Conservation (phyloP, 2,113 vertebrate species). For the Eclectus roratus region DNA sequence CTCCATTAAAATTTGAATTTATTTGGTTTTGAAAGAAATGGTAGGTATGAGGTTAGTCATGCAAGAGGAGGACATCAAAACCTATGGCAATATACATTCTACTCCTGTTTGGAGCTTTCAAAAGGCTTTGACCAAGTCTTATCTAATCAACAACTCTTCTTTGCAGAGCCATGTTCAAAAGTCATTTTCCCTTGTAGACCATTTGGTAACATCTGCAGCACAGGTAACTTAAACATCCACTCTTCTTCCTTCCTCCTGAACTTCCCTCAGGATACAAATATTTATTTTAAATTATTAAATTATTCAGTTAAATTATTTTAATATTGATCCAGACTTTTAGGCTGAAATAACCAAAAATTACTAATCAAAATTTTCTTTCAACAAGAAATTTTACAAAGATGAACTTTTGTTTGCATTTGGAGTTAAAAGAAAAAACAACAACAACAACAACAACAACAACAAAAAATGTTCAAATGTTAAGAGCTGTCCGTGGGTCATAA, state of each 20-base stretch:
- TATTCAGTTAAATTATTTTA: not conserved
- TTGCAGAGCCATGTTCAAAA: not conserved
- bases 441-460: too few species aligned
- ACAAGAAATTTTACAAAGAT: not conserved
- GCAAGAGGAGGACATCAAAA: not conserved
- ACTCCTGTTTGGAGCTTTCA: not conserved
- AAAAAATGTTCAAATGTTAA: not conserved
- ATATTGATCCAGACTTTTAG: not conserved
- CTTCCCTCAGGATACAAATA: not conserved
- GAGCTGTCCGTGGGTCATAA: not conserved
- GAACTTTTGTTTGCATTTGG: not conserved
- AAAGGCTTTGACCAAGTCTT: not conserved
- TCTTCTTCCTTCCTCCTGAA: not conserved
- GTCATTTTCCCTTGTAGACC: not conserved
- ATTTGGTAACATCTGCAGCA: not conserved
- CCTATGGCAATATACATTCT: not conserved
- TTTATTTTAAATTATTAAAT: not conserved
- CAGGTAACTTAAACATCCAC: not conserved
- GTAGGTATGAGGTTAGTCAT: not conserved
- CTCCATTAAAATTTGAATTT: not conserved
- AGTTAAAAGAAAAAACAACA: not conserved
- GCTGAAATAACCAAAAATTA: not conserved
- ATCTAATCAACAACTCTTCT: not conserved
- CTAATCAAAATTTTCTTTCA: not conserved
- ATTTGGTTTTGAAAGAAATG: not conserved